Base-by-base conservation (phyloP, 2,797 vertebrate genomes). In the Coreius guichenoti region DNA sequence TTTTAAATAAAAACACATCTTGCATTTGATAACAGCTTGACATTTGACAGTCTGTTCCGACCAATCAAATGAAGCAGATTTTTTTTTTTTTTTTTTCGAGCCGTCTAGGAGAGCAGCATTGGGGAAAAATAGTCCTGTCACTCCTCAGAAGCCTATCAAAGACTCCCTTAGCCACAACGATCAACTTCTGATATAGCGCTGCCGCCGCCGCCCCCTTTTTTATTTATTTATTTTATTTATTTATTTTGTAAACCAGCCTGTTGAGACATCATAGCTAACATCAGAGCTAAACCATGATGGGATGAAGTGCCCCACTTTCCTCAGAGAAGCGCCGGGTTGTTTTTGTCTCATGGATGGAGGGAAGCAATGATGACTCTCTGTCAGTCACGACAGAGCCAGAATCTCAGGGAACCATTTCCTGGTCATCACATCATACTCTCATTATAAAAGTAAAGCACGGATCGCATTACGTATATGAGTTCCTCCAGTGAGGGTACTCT, bases 1-100 rank as follows among this genome's bases (percentile, higher is more conserved):
- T 93, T 88, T 69, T 89, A 92, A 93, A 92, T 92, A 92, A 93
- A 94, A 94, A 94, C 92, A 94, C 87, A 90, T 92, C 90, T 90
- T 89, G 88, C 58, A 89, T 94, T 95, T 95, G 93, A 95, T 94
- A 94, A 93, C 90, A 90, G 90, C 92, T 94, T 95, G 94, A 95
- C 94, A 95, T 95, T 95, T 95, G 94, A 95, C 95, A 95, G 94
- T 93, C 90, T 91, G 92, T 93, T 94, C 93, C 93, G 92, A 93
- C 94, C 95, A 95, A 95, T 94, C 93, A 93, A 90, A 93, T 79
- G 1, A 58, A 83, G 58, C 67, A 82, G 83, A 51, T 56, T 85
- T 67, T 63, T 83, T 61, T 54, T 63, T 83, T 61, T 54, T 31
- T 43, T 45, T 29, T 43, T 63, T 61, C 5, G 1, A 63, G 70